Conservation (phyloP, 2,888 invertebrate genomes). For the Phorcus lineatus region DNA sequence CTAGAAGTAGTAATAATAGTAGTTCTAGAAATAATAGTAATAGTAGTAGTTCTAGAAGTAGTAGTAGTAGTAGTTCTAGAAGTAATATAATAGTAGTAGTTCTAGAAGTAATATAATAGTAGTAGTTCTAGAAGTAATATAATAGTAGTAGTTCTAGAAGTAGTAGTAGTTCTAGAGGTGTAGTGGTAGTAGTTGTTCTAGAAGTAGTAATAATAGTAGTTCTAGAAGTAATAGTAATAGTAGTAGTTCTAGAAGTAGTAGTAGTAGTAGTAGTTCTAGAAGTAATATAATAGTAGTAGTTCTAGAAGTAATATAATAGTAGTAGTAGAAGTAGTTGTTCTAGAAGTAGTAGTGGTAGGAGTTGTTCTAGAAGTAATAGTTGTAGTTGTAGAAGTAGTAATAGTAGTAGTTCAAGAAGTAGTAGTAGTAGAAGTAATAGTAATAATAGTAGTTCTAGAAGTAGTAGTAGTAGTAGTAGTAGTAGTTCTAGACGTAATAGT, state of each 20-base stretch:
- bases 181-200: neutral
- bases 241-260: neutral
- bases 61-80: too few relatives aligned
- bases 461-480: neutral
- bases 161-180: too few relatives aligned
- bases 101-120: neutral
- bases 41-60: neutral
- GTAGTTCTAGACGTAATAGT: too few relatives aligned
- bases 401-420: neutral
- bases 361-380: neutral
- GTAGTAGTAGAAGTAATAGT: neutral
- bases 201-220: neutral
- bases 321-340: too few relatives aligned
- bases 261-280: neutral
- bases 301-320: neutral
- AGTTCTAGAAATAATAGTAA: too few relatives aligned
- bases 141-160: too few relatives aligned
- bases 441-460: neutral
- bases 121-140: too few relatives aligned
- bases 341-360: too few relatives aligned
- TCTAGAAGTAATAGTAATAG: neutral
- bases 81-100: too few relatives aligned
- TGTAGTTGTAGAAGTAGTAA: neutral
- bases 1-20: neutral
- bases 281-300: neutral